These are phyloP conservation scores for Thinocorus orbignyianus DNA, from an alignment of 2,113 vertebrate species.

Conservation along the genomic window DNA sequence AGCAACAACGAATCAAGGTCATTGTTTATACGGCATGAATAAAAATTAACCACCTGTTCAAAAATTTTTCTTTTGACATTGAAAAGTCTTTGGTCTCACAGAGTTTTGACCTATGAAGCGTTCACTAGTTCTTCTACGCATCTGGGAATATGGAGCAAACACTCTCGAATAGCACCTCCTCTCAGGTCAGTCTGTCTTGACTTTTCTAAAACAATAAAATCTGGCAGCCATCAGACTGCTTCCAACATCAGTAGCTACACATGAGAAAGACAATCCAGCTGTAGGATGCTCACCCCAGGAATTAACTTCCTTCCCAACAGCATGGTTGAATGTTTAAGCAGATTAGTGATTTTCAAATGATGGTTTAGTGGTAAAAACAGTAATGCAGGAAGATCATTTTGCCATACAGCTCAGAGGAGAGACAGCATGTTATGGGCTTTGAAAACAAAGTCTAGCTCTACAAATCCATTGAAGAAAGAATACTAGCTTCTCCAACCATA, in stretches of 20 bases:
- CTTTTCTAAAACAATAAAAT: background rate
- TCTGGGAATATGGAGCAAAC: background rate
- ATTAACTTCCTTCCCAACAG: background rate
- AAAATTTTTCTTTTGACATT: background rate
- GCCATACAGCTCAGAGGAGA: background rate
- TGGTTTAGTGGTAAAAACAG: background rate
- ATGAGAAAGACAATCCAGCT: background rate
- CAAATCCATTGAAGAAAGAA: background rate
- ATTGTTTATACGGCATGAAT: background rate
- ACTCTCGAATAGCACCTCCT: background rate
- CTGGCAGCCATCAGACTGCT: background rate
- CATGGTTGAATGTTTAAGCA: background rate
- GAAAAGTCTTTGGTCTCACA: background rate
- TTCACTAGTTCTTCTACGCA: background rate
- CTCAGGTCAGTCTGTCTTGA: background rate
- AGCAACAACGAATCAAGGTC: constrained; percentile 22
- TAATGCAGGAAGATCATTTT: background rate
- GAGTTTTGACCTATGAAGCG: background rate
- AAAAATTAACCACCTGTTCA: constrained; percentile 14
- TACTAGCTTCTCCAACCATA: background rate
- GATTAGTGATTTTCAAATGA: background rate
- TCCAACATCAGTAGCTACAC: background rate
- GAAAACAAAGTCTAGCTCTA: background rate
- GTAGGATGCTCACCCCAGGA: background rate
- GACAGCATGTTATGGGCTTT: background rate